phyloP scores from a whole-genome alignment of 2,888 invertebrate species.

The Diplolepis rosae region DNA sequence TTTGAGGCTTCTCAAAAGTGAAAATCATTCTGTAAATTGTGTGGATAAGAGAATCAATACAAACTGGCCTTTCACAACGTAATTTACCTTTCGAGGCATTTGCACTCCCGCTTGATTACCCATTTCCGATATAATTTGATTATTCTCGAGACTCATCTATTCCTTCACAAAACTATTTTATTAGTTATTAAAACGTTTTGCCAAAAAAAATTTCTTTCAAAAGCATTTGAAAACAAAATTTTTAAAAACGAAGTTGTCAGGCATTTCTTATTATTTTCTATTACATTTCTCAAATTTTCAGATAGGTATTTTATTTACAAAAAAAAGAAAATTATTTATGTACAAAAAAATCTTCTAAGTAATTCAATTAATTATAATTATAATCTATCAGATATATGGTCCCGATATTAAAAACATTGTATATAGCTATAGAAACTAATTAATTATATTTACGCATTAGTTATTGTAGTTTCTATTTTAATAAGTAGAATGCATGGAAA shows the following conservation, averaged over 20 bases:
- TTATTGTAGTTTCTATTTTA: not conserved
- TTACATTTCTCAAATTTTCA: too few relatives aligned
- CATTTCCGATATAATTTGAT: not conserved
- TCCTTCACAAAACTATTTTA: not conserved
- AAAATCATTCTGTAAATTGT: not conserved
- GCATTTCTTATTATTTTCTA: too few relatives aligned
- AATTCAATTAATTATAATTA: too few relatives aligned
- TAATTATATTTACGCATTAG: not conserved
- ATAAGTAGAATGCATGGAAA: not conserved
- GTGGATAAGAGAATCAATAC: not conserved
- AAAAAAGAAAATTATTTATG: not conserved
- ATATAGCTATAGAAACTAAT: too few relatives aligned
- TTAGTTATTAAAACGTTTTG: not conserved
- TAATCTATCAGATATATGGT: too few relatives aligned
- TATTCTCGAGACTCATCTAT: not conserved
- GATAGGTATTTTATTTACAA: not conserved
- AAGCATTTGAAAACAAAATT: too few relatives aligned
- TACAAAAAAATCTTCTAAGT: not conserved
- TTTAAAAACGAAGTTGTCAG: too few relatives aligned
- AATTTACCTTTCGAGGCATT: conserved; percentile 9
- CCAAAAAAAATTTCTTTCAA: not conserved
- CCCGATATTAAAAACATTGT: too few relatives aligned
- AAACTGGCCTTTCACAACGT: conserved; percentile 17
- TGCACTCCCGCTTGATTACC: not conserved
- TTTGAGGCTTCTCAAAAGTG: conserved; percentile 1